Evolutionary conservation across 2,888 invertebrate genomes (phyloP).

Genomic region (Ryuthela nishihirai): DNA sequence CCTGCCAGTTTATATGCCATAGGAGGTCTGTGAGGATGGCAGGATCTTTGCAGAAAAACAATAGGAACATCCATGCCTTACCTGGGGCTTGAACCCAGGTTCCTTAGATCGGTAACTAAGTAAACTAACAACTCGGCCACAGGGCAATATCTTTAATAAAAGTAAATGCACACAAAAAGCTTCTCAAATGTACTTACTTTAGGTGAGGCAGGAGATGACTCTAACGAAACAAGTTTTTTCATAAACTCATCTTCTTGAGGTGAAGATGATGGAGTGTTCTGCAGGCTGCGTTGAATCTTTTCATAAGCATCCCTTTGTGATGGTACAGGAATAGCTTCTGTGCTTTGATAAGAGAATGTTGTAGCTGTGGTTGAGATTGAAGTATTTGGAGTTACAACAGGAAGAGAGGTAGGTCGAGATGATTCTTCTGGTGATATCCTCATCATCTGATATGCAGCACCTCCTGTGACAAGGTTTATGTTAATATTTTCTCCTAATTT

Average conservation of each 20-base stretch:
- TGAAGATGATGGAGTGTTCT: conserved; percentile 26
- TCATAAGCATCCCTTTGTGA: conserved; percentile 59
- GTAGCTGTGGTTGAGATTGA: background rate
- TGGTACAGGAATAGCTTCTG: conserved; percentile 74
- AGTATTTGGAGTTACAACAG: background rate
- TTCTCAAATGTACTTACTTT: conserved; percentile 24
- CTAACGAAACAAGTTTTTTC: conserved; percentile 14
- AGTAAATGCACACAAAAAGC: too few species aligned
- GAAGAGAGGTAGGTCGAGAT: background rate
- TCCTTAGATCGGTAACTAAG: too few species aligned
- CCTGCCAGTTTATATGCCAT: too few species aligned
- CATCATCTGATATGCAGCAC: conserved; percentile 9
- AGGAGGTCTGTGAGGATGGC: too few species aligned
- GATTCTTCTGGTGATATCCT: background rate
- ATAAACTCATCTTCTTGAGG: conserved; percentile 8
- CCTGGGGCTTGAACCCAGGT: too few species aligned
- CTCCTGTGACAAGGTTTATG: conserved; percentile 21
- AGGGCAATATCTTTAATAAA: too few species aligned
- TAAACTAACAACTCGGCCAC: too few species aligned
- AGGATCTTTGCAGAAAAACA: too few species aligned
- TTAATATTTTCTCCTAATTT: conserved; percentile 22
- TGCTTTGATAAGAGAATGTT: conserved; percentile 43
- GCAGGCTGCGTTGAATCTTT: conserved; percentile 50
- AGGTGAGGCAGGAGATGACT: conserved; percentile 21
- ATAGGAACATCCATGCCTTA: too few species aligned